Evolutionary conservation across 2,888 invertebrate genomes (phyloP).

Genomic region (Embidobia sp.): DNA sequence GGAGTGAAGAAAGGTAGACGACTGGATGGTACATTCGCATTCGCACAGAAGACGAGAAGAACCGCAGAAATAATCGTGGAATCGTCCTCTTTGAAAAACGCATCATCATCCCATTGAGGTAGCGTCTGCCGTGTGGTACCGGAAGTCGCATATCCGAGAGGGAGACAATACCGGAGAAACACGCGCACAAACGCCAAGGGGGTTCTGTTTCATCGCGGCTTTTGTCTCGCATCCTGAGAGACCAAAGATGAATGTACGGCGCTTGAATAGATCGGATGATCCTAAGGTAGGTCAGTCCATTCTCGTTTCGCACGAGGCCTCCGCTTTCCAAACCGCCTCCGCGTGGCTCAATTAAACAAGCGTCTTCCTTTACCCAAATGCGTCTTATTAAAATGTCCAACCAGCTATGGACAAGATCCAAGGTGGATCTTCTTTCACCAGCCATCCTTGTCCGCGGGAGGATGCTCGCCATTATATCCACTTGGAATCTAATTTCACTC

Average conservation of each 20-base stretch:
- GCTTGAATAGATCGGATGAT: slow-evolving; percentile 81
- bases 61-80: slow-evolving; percentile 75
- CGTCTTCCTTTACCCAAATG: slow-evolving; percentile 52
- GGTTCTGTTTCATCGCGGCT: slow-evolving; percentile 80
- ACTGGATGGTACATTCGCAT: slow-evolving; percentile 52
- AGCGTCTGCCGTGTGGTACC: slow-evolving; percentile 76
- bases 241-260: slow-evolving; percentile 75
- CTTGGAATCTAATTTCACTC: slow-evolving; percentile 28
- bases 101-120: slow-evolving; percentile 80
- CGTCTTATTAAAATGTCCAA: slow-evolving; percentile 61
- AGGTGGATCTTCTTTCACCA: slow-evolving; percentile 53
- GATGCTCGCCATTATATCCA: slow-evolving; percentile 40
- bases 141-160: slow-evolving; percentile 81
- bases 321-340: slow-evolving; percentile 35
- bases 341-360: slow-evolving; percentile 59
- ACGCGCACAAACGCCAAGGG: slow-evolving; percentile 70
- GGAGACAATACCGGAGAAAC: slow-evolving; percentile 79
- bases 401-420: slow-evolving; percentile 40
- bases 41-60: slow-evolving; percentile 67
- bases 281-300: slow-evolving; percentile 80
- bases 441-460: slow-evolving; percentile 20
- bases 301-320: slow-evolving; percentile 67
- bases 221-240: slow-evolving; percentile 82
- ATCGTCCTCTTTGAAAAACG: slow-evolving; percentile 75
- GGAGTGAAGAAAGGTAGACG: slow-evolving; percentile 27